Evolutionary conservation across 2,113 vertebrate species (phyloP).

Genomic region (Pampusana beccarii): DNA sequence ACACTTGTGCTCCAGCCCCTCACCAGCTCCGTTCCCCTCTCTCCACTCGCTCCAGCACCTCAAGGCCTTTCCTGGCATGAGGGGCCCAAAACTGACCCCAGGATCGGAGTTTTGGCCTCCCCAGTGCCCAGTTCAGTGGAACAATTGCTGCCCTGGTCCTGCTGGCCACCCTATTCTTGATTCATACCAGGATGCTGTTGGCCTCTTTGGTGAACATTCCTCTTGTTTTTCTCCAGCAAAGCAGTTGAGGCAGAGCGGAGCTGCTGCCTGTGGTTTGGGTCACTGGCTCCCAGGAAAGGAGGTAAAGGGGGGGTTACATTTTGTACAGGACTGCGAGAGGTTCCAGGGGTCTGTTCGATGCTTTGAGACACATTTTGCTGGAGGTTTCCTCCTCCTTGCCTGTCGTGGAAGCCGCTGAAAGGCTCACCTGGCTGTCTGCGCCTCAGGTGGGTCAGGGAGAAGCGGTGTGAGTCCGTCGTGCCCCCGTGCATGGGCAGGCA

Average conservation of each 20-base stretch:
- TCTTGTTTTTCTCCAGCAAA: not conserved
- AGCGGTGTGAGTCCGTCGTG: not conserved
- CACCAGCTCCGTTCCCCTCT: too few species aligned
- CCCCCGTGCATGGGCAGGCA: not conserved
- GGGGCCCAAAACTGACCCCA: too few species aligned
- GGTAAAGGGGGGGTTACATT: not conserved
- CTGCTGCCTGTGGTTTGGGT: not conserved
- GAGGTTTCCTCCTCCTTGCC: not conserved
- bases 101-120: too few species aligned
- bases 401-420: not conserved
- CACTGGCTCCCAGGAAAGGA: not conserved
- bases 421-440: not conserved
- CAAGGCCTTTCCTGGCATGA: too few species aligned
- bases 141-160: too few species aligned
- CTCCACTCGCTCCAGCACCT: too few species aligned
- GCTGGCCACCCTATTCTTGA: too few species aligned
- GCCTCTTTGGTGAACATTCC: not conserved
- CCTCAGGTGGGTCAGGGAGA: not conserved
- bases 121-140: too few species aligned
- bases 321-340: not conserved
- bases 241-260: not conserved
- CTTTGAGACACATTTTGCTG: not conserved
- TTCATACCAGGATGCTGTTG: too few species aligned
- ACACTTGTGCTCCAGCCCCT: too few species aligned
- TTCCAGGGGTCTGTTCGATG: not conserved